Percentiles rank a stretch among this genome's conserved stretches.
Conservation (phyloP, 2,113 vertebrate genomes). For the Erinaceus europaeus region DNA sequence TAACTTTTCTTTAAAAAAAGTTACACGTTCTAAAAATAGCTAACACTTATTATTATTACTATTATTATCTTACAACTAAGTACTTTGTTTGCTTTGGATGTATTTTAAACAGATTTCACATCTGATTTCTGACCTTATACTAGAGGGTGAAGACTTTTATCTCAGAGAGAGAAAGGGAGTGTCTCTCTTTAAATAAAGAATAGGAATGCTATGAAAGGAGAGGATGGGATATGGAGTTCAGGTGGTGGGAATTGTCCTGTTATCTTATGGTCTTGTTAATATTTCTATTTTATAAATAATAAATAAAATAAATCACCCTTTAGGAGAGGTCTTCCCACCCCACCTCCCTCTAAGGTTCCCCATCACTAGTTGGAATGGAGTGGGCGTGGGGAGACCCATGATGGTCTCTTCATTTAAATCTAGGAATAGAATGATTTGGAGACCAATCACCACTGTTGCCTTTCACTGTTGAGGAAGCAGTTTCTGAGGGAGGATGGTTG, state of each 20-base stretch:
- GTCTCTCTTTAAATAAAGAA: too few species aligned
- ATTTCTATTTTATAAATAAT: too few species aligned
- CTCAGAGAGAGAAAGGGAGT: neutral
- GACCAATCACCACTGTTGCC: neutral
- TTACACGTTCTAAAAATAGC: conserved; percentile 34
- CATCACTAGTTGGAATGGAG: neutral
- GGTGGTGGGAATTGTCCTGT: too few species aligned
- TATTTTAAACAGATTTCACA: neutral
- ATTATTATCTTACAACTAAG: neutral
- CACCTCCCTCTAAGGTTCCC: neutral
- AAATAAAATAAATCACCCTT: neutral
- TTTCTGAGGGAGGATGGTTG: neutral
- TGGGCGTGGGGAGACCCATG: neutral
- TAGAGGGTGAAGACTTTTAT: neutral
- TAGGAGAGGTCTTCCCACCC: neutral
- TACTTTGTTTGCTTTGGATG: neutral
- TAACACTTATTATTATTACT: neutral
- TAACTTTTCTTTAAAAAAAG: too few species aligned
- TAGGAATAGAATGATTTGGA: neutral
- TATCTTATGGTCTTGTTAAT: too few species aligned
- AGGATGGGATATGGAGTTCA: too few species aligned
- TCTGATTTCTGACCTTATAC: neutral
- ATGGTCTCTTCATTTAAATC: neutral
- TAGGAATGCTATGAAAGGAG: too few species aligned
- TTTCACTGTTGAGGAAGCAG: neutral